Evolutionary conservation across 2,113 vertebrate species (phyloP), one percentile per base, ranked within the genome.

Genomic region (Orthonyx spaldingii): DNA sequence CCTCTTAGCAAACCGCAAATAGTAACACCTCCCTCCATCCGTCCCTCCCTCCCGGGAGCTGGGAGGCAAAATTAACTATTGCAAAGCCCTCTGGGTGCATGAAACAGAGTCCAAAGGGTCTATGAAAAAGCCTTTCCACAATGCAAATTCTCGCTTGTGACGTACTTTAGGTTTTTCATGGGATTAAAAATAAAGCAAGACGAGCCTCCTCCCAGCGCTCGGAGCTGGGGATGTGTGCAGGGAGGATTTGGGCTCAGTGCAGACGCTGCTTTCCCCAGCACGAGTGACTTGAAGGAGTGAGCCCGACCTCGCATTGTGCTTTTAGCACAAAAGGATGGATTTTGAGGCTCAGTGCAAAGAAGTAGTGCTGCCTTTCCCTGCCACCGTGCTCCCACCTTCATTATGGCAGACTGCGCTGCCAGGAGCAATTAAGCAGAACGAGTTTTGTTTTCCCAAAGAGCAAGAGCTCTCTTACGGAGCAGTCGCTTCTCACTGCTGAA

Each of bases 21-120:
- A 96, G 86, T 93, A 96, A 97, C 94, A 95, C 95, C 87, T 96
- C 85, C 85, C 60, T 92, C 70, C 49, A 5, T 70, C 70, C 69
- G 3, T 95, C 61, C 52, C 19, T 87, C 44, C 60, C 85, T 92
- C 72, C 30, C 0, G 1, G 50, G 63, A 76, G 53, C 87, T 44
- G 30, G 75, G 41, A 95, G 42, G 85, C 69, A 87, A 64, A 80
- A 84, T 92, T 88, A 94, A 90, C 82, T 64, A 32, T 66, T 90
- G 88, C 68, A 92, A 59, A 88, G 35, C 55, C 37, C 6, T 1
- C 64, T 55, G 59, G 41, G 70, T 1, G 1, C 52, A 16, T 23
- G 82, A 74, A 87, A 84, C 33, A 10, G 22, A 56, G 44, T 64
- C 87, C 59, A 70, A 33, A 69, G n/a, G 14, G 30, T 65, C 50